Evolutionary conservation across 92 coral and sea anemone species (phyloP).

Genomic region (Epizoanthus scotinus): DNA sequence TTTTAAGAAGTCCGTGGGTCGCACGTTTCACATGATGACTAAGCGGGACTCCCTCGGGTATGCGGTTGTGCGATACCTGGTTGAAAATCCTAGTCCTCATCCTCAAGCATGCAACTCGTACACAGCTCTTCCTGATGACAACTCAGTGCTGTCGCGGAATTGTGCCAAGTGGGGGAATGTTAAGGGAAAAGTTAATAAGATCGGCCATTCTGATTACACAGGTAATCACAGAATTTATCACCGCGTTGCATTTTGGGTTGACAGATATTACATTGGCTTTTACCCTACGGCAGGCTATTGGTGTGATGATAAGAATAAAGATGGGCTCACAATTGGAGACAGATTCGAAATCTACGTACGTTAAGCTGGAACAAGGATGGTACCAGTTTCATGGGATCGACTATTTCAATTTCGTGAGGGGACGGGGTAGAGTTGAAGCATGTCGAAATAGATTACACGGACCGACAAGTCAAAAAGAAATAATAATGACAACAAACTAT

Average conservation of each 20-base stretch:
- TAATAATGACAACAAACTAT: no score
- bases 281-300: background rate
- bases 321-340: background rate
- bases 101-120: background rate
- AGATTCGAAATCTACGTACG: background rate
- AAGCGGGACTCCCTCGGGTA: background rate
- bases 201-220: background rate
- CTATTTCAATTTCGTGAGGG: no score
- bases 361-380: background rate
- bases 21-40: constrained; percentile 25
- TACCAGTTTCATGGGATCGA: no score
- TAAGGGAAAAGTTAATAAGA: background rate
- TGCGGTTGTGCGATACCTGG: background rate
- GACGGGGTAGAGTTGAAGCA: no score
- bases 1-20: background rate
- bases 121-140: background rate
- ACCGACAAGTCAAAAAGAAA: no score
- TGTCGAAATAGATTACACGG: no score
- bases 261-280: background rate
- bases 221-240: background rate
- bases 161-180: background rate
- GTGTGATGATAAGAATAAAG: background rate
- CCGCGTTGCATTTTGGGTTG: constrained; percentile 10
- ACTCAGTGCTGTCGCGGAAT: background rate
- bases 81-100: background rate